Conservation (phyloP, 53 echinoderm and acorn worm species). For the Henricia sp. region DNA sequence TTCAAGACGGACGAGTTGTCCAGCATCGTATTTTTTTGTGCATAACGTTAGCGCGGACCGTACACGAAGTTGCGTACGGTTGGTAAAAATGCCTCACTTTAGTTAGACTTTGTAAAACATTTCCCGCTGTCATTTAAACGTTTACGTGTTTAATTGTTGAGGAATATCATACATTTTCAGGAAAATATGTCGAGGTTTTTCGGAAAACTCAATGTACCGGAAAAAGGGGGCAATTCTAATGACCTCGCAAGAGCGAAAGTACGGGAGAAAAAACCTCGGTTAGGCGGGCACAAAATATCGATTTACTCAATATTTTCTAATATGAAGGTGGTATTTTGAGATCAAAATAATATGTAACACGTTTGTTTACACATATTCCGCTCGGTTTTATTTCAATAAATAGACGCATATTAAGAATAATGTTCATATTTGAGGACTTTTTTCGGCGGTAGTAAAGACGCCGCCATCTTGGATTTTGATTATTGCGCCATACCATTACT, state of each 20-base stretch:
- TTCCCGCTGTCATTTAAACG: not conserved
- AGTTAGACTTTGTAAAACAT: not conserved
- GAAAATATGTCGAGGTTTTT: not conserved
- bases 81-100: not conserved
- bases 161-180: not conserved
- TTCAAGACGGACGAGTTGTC: not conserved
- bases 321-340: not conserved
- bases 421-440: not conserved
- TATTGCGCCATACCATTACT: not conserved
- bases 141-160: not conserved
- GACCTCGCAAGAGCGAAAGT: not conserved
- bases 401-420: not conserved
- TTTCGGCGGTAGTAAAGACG: not conserved
- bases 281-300: not conserved
- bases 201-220: not conserved
- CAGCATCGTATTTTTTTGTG: not conserved
- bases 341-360: not conserved
- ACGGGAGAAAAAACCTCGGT: not conserved
- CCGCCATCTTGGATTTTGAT: constrained; percentile 16
- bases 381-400: not conserved
- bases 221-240: not conserved
- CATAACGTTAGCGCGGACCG: not conserved
- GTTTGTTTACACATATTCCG: not conserved
- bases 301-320: not conserved
- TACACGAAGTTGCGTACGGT: not conserved